Evolutionary conservation across 2,888 invertebrate genomes (phyloP), one percentile per base, ranked within the genome.

Genomic region (Platycnemis pennipes): DNA sequence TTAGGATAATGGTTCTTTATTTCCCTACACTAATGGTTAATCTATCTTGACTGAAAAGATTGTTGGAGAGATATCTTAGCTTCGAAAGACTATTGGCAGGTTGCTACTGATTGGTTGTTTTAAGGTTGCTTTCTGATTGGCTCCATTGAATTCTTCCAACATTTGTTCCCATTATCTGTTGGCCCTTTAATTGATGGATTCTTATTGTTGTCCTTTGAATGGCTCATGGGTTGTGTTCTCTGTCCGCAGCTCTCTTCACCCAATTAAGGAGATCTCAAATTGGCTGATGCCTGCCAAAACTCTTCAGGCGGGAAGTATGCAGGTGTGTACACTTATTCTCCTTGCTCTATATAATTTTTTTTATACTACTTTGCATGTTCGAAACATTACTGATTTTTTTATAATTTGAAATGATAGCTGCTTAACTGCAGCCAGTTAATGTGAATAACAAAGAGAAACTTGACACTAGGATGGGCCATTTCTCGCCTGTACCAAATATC

Each of bases 341-440:
- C 88, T 88, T 88, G 87, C 69, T 63, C 91, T 91, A 63, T 91
- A 91, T 91, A 91, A 69, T 91, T 91, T 91, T 88, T 49, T 91
- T 91, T 69, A 91, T 91, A 91, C 91, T 91, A 91, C 91, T 94
- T 56, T 94, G 94, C 94, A 94, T 94, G 94, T 86, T 87, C 94
- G 87, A 85, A 94, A 85, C 46, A 46, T 91, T 89, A 89, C 89
- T 91, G 91, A 91, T 91, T 91, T 91, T 89, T 91, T 91, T 89
- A 88, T 86, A 46, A 89, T 91, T 91, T 91, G 91, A 91, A 44
- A 26, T 87, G n/a, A 63, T n/a, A 69, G 91, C 91, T 69, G 42
- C 56, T 44, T 91, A 63, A 63, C 44, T 56, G 91, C 63, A 53
- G 91, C 91, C 69, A 91, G 63, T 91, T 44, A 91, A 63, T 91